A percentile compares a stretch with the other conserved stretches of the same genome.
Evolutionary conservation across 2,888 invertebrate species (phyloP).

Genomic region (Stenotaenia linearis): DNA sequence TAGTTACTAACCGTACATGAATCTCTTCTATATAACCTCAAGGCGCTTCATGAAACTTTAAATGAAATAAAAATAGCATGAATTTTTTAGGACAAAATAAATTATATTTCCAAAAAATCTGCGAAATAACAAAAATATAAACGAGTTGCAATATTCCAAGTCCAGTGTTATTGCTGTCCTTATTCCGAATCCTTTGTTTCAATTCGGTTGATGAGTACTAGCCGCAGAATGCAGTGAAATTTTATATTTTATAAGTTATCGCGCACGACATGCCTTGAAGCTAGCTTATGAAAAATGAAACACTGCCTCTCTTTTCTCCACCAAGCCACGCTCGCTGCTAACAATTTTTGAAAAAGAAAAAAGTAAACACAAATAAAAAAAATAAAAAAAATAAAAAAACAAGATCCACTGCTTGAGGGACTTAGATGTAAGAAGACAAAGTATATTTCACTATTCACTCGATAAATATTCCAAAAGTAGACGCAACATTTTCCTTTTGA

Average conservation of each 20-base stretch:
- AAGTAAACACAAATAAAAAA: background rate
- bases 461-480: background rate
- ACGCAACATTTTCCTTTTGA: background rate
- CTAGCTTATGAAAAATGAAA: slow-evolving; percentile 12
- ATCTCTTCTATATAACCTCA: too few relatives aligned
- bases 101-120: background rate
- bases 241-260: slow-evolving; percentile 14
- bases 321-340: background rate
- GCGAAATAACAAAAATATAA: background rate
- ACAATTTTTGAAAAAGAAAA: background rate
- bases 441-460: slow-evolving; percentile 2
- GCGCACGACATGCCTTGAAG: background rate
- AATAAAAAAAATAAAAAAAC: background rate
- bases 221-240: slow-evolving; percentile 8
- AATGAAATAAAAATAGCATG: too few relatives aligned
- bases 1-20: too few relatives aligned
- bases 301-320: background rate
- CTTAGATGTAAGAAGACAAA: background rate
- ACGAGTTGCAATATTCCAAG: too few relatives aligned
- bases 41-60: too few relatives aligned
- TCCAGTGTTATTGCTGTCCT: background rate
- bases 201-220: background rate
- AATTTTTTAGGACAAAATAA: background rate
- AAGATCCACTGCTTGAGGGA: background rate
- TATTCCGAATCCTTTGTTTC: background rate